Conservation (phyloP, 2,888 invertebrate species). For the Noctua comes region DNA sequence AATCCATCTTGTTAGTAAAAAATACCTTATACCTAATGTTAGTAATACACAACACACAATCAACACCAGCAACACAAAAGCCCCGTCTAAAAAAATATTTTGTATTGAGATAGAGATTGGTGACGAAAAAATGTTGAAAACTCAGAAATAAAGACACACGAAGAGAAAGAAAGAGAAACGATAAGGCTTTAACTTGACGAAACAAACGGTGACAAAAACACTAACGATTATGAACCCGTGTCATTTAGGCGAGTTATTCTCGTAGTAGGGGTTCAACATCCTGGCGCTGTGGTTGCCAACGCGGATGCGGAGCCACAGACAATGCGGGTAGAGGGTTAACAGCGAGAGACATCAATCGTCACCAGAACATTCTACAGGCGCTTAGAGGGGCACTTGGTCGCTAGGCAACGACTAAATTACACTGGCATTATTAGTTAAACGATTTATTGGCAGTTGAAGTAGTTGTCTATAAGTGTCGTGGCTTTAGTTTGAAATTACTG, state of each 20-base stretch:
- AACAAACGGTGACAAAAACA: slow-evolving; percentile 30
- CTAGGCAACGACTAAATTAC: slow-evolving; percentile 35
- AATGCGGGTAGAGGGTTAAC: slow-evolving; percentile 68
- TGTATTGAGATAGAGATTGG: background rate
- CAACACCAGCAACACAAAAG: no score
- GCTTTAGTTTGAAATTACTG: slow-evolving; percentile 14
- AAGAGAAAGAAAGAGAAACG: background rate
- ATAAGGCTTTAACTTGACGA: slow-evolving; percentile 18
- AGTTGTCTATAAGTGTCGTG: slow-evolving; percentile 19
- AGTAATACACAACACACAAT: no score
- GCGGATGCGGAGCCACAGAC: slow-evolving; percentile 75
- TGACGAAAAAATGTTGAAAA: background rate
- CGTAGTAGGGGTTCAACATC: slow-evolving; percentile 69
- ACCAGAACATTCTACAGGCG: slow-evolving; percentile 57
- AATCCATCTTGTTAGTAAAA: no score
- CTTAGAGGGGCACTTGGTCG: slow-evolving; percentile 43
- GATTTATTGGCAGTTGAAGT: slow-evolving; percentile 57
- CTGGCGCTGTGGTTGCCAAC: slow-evolving; percentile 74
- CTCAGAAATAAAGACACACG: background rate
- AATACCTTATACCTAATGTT: no score
- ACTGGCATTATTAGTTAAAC: slow-evolving; percentile 54
- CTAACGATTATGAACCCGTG: slow-evolving; percentile 56
- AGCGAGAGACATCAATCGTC: slow-evolving; percentile 59
- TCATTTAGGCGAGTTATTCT: slow-evolving; percentile 68
- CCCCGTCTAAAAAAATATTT: background rate